Conservation (phyloP, 2,888 invertebrate genomes). For the Dendrolimus pini region DNA sequence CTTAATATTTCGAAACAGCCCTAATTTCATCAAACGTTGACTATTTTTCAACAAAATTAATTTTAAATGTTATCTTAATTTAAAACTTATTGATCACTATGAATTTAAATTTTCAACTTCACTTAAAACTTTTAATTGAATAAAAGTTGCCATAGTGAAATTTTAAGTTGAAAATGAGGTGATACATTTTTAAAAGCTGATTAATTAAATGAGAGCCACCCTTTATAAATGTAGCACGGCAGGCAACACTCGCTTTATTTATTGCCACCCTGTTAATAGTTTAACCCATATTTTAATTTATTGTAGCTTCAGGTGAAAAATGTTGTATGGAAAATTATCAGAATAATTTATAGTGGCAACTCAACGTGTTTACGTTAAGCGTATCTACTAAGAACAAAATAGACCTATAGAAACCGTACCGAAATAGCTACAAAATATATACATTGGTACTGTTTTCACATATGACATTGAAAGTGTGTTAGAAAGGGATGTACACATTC, state of each 20-base stretch:
- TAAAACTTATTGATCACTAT: no score
- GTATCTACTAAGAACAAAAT: not conserved
- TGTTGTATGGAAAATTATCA: not conserved
- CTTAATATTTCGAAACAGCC: no score
- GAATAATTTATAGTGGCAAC: not conserved
- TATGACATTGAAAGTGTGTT: no score
- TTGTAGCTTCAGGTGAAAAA: not conserved
- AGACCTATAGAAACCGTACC: no score
- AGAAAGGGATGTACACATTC: no score
- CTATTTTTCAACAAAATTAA: no score
- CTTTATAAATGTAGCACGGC: not conserved
- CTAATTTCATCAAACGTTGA: no score
- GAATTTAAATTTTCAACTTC: not conserved
- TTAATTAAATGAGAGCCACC: not conserved
- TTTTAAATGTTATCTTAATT: no score
- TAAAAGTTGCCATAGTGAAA: not conserved
- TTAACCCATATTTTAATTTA: not conserved
- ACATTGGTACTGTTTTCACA: no score
- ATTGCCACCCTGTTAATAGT: not conserved
- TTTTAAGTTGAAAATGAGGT: not conserved
- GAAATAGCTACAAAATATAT: no score
- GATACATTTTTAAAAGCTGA: not conserved
- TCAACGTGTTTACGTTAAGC: not conserved
- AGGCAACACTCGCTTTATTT: constrained; percentile 1
- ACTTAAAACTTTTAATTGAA: not conserved